phyloP scores from a whole-genome alignment of 2,113 vertebrate genomes.

The Ictalurus furcatus region DNA sequence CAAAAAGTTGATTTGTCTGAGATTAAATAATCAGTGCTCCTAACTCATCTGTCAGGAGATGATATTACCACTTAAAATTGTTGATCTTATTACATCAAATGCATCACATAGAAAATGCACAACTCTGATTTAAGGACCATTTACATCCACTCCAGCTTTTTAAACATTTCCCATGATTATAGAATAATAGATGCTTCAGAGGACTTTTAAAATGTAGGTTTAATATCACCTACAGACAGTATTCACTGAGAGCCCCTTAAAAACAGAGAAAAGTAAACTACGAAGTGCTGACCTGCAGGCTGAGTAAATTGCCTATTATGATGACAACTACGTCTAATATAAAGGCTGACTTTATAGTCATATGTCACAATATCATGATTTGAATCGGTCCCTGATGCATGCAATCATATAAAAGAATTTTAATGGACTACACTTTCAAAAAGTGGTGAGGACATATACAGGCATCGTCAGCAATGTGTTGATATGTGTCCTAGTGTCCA shows the following conservation, averaged over 20 bases:
- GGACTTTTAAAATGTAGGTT: neutral
- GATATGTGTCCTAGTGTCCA: neutral
- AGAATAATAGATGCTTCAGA: neutral
- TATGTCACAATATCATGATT: neutral
- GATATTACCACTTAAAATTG: neutral
- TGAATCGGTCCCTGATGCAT: neutral
- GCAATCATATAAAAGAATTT: neutral
- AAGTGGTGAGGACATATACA: neutral
- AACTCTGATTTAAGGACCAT: neutral
- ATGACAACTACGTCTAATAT: neutral
- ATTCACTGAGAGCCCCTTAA: neutral
- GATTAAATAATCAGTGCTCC: neutral
- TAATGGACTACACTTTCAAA: neutral
- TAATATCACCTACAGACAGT: neutral
- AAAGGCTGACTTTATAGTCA: neutral
- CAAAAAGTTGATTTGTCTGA: neutral
- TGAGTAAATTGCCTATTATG: neutral
- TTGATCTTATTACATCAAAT: neutral
- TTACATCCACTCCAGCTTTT: neutral
- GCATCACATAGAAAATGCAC: neutral
- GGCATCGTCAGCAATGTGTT: neutral
- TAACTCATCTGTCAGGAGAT: neutral
- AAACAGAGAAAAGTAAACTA: neutral
- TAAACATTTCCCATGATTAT: neutral
- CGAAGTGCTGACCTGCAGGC: neutral